Evolutionary conservation across 2,888 invertebrate genomes (phyloP).

Genomic region (Mesopsocus fuscifrons): DNA sequence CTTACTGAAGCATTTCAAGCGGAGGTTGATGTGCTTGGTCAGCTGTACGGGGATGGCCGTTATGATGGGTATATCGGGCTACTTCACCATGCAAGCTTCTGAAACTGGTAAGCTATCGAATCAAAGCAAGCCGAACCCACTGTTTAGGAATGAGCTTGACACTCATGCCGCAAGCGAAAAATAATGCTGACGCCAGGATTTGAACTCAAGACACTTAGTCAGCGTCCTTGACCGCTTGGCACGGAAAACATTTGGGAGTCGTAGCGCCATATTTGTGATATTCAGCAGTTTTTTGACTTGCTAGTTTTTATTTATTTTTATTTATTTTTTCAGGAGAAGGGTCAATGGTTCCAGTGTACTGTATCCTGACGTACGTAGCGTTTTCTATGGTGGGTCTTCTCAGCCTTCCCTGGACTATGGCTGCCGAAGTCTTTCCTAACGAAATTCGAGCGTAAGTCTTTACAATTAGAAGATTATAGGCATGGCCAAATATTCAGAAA

Average conservation of each 20-base stretch:
- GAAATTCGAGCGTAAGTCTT: slow-evolving; percentile 27
- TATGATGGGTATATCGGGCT: slow-evolving; percentile 35
- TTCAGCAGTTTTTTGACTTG: too few relatives aligned
- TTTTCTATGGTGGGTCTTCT: slow-evolving; percentile 38
- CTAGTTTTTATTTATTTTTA: too few relatives aligned
- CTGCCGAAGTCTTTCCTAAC: slow-evolving; percentile 38
- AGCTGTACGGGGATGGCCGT: slow-evolving; percentile 34
- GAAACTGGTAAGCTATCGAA: slow-evolving; percentile 16
- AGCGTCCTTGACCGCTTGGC: too few relatives aligned
- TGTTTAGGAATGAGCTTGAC: too few relatives aligned
- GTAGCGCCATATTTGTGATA: too few relatives aligned
- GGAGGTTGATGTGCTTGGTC: slow-evolving; percentile 31
- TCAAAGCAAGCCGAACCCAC: too few relatives aligned
- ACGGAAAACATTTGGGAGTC: too few relatives aligned
- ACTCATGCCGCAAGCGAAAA: too few relatives aligned
- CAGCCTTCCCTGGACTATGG: slow-evolving; percentile 45
- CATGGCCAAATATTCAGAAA: too few relatives aligned
- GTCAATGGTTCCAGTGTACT: slow-evolving; percentile 27
- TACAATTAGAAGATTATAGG: background rate
- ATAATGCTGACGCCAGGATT: too few relatives aligned
- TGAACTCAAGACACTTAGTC: too few relatives aligned
- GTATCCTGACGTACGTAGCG: slow-evolving; percentile 34
- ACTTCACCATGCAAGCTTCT: slow-evolving; percentile 30
- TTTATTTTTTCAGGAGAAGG: background rate
- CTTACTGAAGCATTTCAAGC: slow-evolving; percentile 30